Percentiles rank a stretch among this genome's conserved stretches.
Conservation (phyloP, 2,797 vertebrate species). For the Lemur catta region DNA sequence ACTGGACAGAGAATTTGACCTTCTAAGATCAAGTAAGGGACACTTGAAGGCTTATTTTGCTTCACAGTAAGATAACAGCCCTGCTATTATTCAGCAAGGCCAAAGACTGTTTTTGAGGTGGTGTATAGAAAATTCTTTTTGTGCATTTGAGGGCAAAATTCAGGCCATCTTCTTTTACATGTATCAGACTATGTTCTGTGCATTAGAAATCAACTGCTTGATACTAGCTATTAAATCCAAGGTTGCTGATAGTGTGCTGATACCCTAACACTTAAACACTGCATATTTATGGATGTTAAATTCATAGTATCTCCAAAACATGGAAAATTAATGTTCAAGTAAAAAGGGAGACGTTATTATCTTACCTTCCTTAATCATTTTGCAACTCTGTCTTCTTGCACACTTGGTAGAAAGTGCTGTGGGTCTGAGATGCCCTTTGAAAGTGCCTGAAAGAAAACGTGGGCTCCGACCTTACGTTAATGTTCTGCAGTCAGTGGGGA, state of each 20-base stretch:
- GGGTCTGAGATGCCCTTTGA: slow-evolving; percentile 84
- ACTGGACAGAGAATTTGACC: slow-evolving; percentile 97
- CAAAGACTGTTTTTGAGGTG: slow-evolving; percentile 74
- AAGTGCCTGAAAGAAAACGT: slow-evolving; percentile 83
- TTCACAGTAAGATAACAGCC: slow-evolving; percentile 84
- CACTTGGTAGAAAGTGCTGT: slow-evolving; percentile 73
- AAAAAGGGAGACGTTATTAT: slow-evolving; percentile 68
- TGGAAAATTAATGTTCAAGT: slow-evolving; percentile 57
- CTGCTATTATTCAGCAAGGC: slow-evolving; percentile 74
- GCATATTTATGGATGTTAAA: slow-evolving; percentile 65
- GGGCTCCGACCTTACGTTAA: slow-evolving; percentile 86
- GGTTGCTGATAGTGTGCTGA: slow-evolving; percentile 62
- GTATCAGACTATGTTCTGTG: slow-evolving; percentile 46
- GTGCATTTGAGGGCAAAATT: slow-evolving; percentile 83
- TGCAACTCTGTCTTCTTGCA: slow-evolving; percentile 75
- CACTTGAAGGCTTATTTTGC: slow-evolving; percentile 89
- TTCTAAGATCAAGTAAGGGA: slow-evolving; percentile 98
- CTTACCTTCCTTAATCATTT: slow-evolving; percentile 76
- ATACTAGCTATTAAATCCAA: slow-evolving; percentile 62
- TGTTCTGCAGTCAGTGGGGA: slow-evolving; percentile 83
- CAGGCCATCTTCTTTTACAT: slow-evolving; percentile 71
- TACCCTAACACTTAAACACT: slow-evolving; percentile 60
- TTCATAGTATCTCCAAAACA: slow-evolving; percentile 62
- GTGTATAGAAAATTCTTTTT: slow-evolving; percentile 81
- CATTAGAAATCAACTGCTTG: slow-evolving; percentile 65